Base-by-base conservation (phyloP, 2,113 vertebrate genomes). In the Sinocyclocheilus grahami region DNA sequence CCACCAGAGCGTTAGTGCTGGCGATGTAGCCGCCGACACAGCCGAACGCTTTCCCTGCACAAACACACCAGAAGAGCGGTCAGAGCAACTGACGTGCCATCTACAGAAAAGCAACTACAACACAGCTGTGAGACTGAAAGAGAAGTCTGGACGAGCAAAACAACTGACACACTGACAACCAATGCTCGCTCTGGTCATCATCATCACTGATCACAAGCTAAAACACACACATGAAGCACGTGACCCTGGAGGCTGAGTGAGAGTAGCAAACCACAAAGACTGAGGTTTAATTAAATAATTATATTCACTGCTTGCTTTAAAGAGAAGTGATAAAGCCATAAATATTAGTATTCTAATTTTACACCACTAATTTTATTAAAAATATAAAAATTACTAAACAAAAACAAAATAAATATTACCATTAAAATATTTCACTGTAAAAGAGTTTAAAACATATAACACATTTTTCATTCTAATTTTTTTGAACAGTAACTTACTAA, bases 11-110 rank as follows among this genome's bases (percentile, higher is more conserved):
- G 0, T 91, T 86, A 0, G 97, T 99, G 74, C 98, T 99, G 27
- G 98, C 96, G 12, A 99, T 95, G 90, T 99, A 99, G 0, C 98
- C 98, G 0, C 98, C 98, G 0, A 99, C 97, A 1, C 98, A 99
- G 62, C 98, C 98, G n/a, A 98, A 97, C 0, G 98, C 98, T 87
- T 99, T 99, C 16, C 98, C 98, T 99, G 86, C 3, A 0, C 84
- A 14, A 0, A 60, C 1, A 85, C 27, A 78, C 30, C 39, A n/a
- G 12, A 51, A 16, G 46, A 46, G 22, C 3, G 8, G 16, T 55
- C 2, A 78, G 27, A 33, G 0, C 0, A 42, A 42, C 42, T 42
- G 42, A 9, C 42, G 6, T 42, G 42, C 42, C 1, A 6, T 8
- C 42, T 42, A 42, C 65, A 3, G 22, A 6, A 39, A 33, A 39